phyloP scores from a whole-genome alignment of 2,888 invertebrate genomes.

The Microplitis manilae region DNA sequence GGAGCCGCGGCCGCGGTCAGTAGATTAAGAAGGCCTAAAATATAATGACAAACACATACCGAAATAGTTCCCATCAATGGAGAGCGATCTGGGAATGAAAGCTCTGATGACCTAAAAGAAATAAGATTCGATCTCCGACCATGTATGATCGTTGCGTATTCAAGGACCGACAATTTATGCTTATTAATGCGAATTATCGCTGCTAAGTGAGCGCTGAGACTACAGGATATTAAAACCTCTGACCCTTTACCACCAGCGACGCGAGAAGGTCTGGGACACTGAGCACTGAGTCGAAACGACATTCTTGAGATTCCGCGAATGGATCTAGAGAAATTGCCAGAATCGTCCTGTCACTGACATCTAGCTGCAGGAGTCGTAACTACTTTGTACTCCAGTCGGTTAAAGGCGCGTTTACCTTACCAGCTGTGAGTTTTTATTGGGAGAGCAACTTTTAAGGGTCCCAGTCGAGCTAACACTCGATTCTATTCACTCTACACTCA shows the following conservation, averaged over 20 bases:
- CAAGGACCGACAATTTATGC: constrained; percentile 66
- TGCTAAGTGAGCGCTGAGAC: constrained; percentile 61
- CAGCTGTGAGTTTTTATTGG: not conserved
- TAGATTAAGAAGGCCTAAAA: not conserved
- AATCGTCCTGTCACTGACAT: not conserved
- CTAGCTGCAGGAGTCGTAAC: not conserved
- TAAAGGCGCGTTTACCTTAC: not conserved
- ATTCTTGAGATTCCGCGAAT: not conserved
- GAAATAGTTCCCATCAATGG: not conserved
- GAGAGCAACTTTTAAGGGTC: not conserved
- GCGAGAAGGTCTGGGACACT: constrained; percentile 23
- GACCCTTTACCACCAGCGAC: constrained; percentile 54
- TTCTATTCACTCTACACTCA: not conserved
- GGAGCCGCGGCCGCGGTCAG: not conserved
- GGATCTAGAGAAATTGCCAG: not conserved
- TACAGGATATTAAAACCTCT: constrained; percentile 70
- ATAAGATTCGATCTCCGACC: constrained; percentile 16
- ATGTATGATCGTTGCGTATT: constrained; percentile 46
- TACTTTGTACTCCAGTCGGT: not conserved
- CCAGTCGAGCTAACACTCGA: too few relatives aligned
- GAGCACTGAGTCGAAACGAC: not conserved
- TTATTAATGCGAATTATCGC: constrained; percentile 71
- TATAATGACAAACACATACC: not conserved
- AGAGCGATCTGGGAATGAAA: not conserved
- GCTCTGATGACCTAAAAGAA: not conserved